Base-by-base conservation (phyloP, 2,797 vertebrate species). In the Zalophus californianus region DNA sequence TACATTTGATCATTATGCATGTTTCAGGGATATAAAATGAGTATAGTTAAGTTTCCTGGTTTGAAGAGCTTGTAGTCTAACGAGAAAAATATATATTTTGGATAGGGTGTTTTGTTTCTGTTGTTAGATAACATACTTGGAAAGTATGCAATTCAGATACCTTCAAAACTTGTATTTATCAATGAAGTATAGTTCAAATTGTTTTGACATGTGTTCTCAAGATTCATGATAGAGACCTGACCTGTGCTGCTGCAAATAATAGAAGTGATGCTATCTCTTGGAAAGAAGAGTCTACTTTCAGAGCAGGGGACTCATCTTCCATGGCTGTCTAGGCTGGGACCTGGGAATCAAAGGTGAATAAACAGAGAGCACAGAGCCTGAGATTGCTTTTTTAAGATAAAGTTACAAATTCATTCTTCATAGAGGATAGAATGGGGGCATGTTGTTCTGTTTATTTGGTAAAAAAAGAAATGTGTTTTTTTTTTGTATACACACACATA, bases 281-380 rank as follows among this genome's bases (percentile, higher is more conserved):
- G 10, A 70, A 44, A 64, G 29, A 80, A 12, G 86, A 23, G 41
- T 70, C 15, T 10, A 8, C 50, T 87, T 80, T 44, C 72, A 86
- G 84, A 86, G 62, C 50, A 87, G 95, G 54, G 75, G 80, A 90
- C 80, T 84, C 41, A n/a, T 83, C 85, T 79, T 95, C 90, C 75
- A 70, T 20, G 15, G 12, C 78, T 94, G 23, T 90, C 64, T 60
- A 41, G 77, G 14, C 72, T 64, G 41, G 18, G 54, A 56, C 35
- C 77, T 83, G 14, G n/a, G 50, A 91, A 62, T 35, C 6, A 56
- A 41, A 96, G 68, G 58, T 11, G 23, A 48, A 48, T 68, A 27
- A 80, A 35, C 66, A 66, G 44, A 64, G 44, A 92, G 32, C 12
- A 60, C 4, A n/a, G 13, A 52, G 41, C 16, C 85, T 5, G 16